phyloP scores from a whole-genome alignment of 2,797 vertebrate species.

The Anas bahamensis region DNA sequence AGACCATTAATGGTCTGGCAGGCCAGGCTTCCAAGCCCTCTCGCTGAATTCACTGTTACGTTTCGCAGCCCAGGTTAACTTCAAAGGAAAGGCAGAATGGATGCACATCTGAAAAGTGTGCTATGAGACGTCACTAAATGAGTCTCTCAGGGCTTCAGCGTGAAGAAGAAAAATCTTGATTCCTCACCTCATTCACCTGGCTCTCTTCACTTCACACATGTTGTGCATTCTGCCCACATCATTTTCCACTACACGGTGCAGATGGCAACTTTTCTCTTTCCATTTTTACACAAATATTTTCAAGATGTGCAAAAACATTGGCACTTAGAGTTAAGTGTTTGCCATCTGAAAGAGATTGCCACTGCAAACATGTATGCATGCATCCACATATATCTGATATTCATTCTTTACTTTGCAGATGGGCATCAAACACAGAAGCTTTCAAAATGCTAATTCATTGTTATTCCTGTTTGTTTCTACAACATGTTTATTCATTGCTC shows the following conservation, averaged over 20 bases:
- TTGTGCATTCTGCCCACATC: background rate
- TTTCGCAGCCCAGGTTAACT: background rate
- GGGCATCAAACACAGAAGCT: slow-evolving; percentile 3
- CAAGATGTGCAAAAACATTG: background rate
- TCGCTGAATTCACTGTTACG: background rate
- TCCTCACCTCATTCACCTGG: background rate
- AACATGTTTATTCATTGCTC: background rate
- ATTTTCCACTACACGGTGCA: background rate
- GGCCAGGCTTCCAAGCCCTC: background rate
- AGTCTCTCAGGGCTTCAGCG: background rate
- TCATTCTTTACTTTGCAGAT: slow-evolving; percentile 16
- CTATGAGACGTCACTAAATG: background rate
- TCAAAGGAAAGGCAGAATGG: background rate
- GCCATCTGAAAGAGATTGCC: background rate
- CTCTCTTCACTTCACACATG: background rate
- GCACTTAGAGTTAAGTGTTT: slow-evolving; percentile 31
- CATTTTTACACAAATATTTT: background rate
- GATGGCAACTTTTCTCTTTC: background rate
- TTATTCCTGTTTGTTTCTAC: slow-evolving; percentile 12
- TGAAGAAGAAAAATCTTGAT: background rate
- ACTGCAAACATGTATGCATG: background rate
- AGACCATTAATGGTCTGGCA: background rate
- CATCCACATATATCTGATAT: background rate
- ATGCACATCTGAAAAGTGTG: background rate
- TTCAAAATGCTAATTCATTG: slow-evolving; percentile 40